Evolutionary conservation across 2,888 invertebrate genomes (phyloP), one percentile per base, ranked within the genome.

Genomic region (Galerucella calmariensis): DNA sequence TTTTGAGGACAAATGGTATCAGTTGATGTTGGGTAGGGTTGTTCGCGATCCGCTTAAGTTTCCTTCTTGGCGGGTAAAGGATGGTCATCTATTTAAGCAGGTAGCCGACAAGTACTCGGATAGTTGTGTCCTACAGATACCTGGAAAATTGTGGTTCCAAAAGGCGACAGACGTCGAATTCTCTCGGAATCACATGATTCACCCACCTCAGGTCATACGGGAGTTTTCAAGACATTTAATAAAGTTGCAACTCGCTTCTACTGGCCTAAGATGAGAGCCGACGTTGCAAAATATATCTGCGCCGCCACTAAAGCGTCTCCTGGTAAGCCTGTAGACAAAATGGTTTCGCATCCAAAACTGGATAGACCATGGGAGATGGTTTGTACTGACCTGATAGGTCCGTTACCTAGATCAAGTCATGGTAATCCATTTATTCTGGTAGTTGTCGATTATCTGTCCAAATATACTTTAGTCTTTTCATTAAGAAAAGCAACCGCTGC

Each of bases 371-470:
- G 77, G 73, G 72, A 77, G 59, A 67, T 73, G 14, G 44, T 78
- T n/a, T 70, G 70, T 11, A 75, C 68, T 1, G 77, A 78, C 48
- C 35, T 77, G 14, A 71, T 78, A 14, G 77, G 77, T 8, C 75
- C 75, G 5, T 46, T 77, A 53, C 77, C 77, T 4, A 62, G 65
- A n/a, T 77, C 75, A 2, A 72, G 20, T 3, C 56, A 69, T 16
- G 74, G 77, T 16, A 6, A 35, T 35, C 6, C 35, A 27, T 27
- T 27, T 27, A 27, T 27, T 27, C 2, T 27, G 27, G 27, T 77
- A 2, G 70, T 75, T 5, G 68, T 73, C 2, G 70, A 75, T 56
- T 72, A 68, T 24, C 48, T 73, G 16, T 69, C 69, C 44, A 71
- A 78, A 67, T 78, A 69, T 66, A 66, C 75, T 11, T 46, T 72